Conservation (phyloP, 64 coral and sea anemone species). For the Anthopleura sola region DNA sequence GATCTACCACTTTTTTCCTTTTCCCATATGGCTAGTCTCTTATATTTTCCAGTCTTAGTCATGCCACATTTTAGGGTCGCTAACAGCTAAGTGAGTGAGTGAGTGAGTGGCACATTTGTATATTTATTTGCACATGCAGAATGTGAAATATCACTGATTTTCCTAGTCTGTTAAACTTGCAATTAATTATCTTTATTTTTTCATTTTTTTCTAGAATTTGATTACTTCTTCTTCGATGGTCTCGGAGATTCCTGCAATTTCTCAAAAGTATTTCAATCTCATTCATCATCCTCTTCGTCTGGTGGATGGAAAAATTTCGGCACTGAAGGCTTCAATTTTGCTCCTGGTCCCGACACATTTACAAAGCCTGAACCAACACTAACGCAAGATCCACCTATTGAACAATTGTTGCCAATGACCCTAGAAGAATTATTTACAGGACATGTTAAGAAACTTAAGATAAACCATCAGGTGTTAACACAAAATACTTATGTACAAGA, state of each 20-base stretch:
- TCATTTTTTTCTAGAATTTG: background rate
- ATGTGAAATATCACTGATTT: too few relatives aligned
- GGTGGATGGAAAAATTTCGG: constrained; percentile 17
- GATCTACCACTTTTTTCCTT: too few relatives aligned
- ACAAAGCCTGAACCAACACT: background rate
- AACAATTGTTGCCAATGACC: constrained; percentile 30
- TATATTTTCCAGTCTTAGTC: too few relatives aligned
- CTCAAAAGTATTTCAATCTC: constrained; percentile 12
- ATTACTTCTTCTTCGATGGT: constrained; percentile 13
- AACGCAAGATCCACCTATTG: constrained; percentile 38
- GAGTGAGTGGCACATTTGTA: too few relatives aligned
- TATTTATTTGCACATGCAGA: too few relatives aligned
- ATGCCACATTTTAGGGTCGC: too few relatives aligned
- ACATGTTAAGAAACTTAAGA: constrained; percentile 49
- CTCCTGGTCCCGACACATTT: background rate
- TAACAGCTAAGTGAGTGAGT: too few relatives aligned
- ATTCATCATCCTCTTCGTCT: background rate
- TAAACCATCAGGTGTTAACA: constrained; percentile 29
- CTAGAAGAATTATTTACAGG: constrained; percentile 44
- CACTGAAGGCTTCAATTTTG: constrained; percentile 4
- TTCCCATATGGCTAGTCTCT: too few relatives aligned
- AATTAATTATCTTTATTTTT: background rate
- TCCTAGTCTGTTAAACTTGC: background rate
- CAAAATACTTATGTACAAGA: constrained; percentile 27
- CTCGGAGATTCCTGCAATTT: constrained; percentile 4